Conservation (phyloP, 2,113 vertebrate species). For the Dipodomys merriami region DNA sequence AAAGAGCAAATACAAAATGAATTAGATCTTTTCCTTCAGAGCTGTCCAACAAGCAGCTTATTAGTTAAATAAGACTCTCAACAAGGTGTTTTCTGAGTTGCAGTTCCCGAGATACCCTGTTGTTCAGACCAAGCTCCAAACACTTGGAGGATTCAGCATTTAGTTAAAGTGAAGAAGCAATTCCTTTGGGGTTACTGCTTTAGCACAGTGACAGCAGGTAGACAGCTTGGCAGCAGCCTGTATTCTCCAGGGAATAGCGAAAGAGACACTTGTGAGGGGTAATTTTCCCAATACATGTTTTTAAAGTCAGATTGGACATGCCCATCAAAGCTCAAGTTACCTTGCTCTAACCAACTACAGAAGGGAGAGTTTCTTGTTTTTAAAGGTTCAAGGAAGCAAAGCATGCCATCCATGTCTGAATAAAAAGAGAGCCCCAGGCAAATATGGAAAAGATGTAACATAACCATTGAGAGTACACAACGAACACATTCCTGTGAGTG, state of each 20-base stretch:
- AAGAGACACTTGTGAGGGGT: conserved; percentile 44
- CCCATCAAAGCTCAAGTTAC: conserved; percentile 55
- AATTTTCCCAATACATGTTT: conserved; percentile 40
- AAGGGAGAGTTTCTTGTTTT: conserved; percentile 19
- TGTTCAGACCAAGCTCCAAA: conserved; percentile 74
- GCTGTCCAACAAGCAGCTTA: conserved; percentile 73
- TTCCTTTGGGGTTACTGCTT: conserved; percentile 80
- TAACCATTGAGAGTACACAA: background rate
- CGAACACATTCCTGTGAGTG: no score
- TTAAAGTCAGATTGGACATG: conserved; percentile 51
- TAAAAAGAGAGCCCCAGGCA: conserved; percentile 23
- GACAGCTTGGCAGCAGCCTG: conserved; percentile 58
- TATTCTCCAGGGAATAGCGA: conserved; percentile 51
- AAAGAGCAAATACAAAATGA: conserved; percentile 75
- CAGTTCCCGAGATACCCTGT: conserved; percentile 58
- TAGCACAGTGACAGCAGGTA: conserved; percentile 74
- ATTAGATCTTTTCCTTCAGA: conserved; percentile 77
- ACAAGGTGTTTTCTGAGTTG: conserved; percentile 61
- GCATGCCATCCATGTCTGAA: background rate
- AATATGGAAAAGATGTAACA: background rate
- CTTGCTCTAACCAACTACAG: conserved; percentile 12
- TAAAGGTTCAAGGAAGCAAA: conserved; percentile 47
- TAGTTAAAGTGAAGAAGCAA: conserved; percentile 74
- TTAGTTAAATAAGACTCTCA: conserved; percentile 65
- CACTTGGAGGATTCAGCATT: conserved; percentile 53